Evolutionary conservation across 2,797 vertebrate genomes (phyloP).

Genomic region (Hephaestus fuliginosus): DNA sequence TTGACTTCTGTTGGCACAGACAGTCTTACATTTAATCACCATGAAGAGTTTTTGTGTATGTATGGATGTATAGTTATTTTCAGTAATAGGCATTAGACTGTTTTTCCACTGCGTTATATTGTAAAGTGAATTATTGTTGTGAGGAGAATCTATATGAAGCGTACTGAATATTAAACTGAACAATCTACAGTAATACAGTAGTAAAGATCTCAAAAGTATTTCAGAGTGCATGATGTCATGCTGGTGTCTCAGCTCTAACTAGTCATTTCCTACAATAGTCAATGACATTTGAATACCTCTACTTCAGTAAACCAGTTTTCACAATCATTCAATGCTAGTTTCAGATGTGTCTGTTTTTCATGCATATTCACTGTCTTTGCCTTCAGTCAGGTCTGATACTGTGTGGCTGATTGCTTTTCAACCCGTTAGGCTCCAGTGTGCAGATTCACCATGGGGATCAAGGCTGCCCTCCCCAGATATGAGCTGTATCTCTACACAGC

Average conservation of each 20-base stretch:
- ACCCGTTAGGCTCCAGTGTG: constrained; percentile 48
- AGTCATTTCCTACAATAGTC: neutral
- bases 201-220: neutral
- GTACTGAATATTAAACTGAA: no score
- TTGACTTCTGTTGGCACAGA: neutral
- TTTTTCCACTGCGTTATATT: neutral
- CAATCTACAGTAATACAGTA: neutral
- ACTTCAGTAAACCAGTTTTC: neutral
- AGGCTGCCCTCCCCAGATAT: constrained; percentile 88
- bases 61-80: no score
- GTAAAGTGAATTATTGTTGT: neutral
- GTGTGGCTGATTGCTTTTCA: constrained; percentile 34
- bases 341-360: constrained; percentile 7
- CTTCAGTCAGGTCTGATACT: constrained; percentile 26
- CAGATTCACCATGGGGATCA: constrained; percentile 90
- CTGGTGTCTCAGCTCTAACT: neutral
- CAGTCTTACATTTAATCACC: neutral
- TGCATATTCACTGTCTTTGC: neutral
- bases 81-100: neutral
- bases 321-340: neutral
- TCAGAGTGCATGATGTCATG: neutral
- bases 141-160: no score
- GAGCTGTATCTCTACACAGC: constrained; percentile 94
- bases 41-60: neutral
- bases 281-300: neutral